Evolutionary conservation across 2,113 vertebrate genomes (phyloP).

Genomic region (Diadophis punctatus): DNA sequence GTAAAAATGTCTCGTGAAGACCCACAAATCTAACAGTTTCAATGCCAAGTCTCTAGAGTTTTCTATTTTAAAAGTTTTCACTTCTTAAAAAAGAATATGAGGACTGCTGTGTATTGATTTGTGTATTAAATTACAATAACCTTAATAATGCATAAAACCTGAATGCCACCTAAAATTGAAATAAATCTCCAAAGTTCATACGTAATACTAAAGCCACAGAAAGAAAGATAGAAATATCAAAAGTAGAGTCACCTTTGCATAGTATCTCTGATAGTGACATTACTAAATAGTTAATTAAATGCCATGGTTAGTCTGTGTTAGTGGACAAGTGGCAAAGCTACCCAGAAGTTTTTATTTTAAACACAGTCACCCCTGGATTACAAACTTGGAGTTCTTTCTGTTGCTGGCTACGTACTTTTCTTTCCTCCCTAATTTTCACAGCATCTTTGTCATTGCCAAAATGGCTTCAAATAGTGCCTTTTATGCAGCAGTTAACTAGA

Average conservation of each 20-base stretch:
- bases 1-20: neutral
- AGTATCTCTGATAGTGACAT: neutral
- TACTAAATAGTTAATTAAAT: neutral
- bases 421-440: neutral
- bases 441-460: neutral
- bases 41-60: neutral
- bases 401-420: neutral
- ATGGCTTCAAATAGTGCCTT: neutral
- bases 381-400: neutral
- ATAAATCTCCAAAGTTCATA: neutral
- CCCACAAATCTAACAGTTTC: neutral
- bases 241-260: neutral
- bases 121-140: neutral
- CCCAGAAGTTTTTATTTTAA: neutral
- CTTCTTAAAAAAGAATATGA: neutral
- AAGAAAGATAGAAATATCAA: neutral
- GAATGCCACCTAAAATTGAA: no score
- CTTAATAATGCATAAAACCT: neutral
- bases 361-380: neutral
- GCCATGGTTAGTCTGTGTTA: neutral
- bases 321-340: neutral
- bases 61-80: neutral
- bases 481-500: neutral
- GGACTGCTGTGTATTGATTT: neutral
- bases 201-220: neutral